Evolutionary conservation across 2,797 vertebrate species (phyloP), one percentile per base, ranked within the genome.

Genomic region (Sebastes steindachneri): DNA sequence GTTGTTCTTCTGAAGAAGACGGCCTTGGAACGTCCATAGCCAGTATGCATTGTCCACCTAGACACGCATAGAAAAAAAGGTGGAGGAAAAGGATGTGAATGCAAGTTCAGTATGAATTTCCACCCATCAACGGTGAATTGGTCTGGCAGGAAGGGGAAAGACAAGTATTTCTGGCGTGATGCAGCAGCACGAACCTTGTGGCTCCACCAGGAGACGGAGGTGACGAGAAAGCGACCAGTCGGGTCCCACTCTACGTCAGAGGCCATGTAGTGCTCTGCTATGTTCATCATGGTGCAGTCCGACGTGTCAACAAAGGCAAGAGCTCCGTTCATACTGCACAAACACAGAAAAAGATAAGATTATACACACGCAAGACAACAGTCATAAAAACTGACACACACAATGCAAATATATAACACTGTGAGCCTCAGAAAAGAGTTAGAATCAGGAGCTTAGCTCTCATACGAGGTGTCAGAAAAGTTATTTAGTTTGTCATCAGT

Each of bases 121-220:
- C n/a, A 29, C 12, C 7, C 5, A 41, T n/a, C 11, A 8, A 4
- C 1, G 1, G 12, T 8, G 3, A 21, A 7, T 2, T 7, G 10
- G 5, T 23, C 25, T 28, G 48, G 3, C 1, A 17, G 11, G 15
- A 53, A 28, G 11, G 14, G 4, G 28, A 69, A 23, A 60, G 19
- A 19, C 0, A 14, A 7, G 9, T 2, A 28, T 4, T 9, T 33
- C 14, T 8, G 23, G 41, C 0, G 3, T 28, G 45, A 48, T 17
- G 45, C 19, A 53, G 70, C n/a, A 12, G 33, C 7, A 19, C 2
- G 12, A 29, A 98, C 98, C 97, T 99, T 99, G 92, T 99, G 98
- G 90, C 98, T 99, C 99, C 98, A 99, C 98, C 98, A 99, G 35
- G 98, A 99, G 79, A 99, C 98, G 0, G 99, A 99, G 41, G 98